Conservation (phyloP, 2,888 invertebrate species). For the Lasioglossum morio region DNA sequence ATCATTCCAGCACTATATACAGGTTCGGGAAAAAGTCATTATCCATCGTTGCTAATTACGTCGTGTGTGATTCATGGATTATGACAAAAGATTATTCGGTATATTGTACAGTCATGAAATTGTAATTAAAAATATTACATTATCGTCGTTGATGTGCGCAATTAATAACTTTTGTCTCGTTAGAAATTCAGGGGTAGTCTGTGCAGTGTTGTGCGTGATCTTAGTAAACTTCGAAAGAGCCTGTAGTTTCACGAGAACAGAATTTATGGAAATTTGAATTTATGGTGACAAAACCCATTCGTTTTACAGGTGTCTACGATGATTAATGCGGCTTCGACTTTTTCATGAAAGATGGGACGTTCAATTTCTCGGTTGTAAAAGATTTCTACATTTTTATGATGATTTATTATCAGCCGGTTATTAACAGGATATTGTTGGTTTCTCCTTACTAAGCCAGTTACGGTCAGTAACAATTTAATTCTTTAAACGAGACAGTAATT, state of each 20-base stretch:
- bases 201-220: background rate
- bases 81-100: background rate
- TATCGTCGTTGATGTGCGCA: too few relatives aligned
- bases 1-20: background rate
- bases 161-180: background rate
- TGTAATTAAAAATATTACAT: background rate
- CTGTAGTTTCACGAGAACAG: background rate
- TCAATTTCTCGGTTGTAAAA: background rate
- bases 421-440: background rate
- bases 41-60: background rate
- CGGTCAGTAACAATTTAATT: too few relatives aligned
- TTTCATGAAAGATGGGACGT: background rate
- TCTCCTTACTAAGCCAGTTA: too few relatives aligned
- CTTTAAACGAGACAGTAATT: too few relatives aligned
- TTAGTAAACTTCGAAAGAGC: background rate
- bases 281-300: background rate
- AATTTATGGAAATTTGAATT: background rate
- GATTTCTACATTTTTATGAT: background rate
- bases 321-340: background rate
- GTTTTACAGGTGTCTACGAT: background rate
- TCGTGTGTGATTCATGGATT: background rate
- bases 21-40: background rate
- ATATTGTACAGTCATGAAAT: background rate
- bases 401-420: background rate
- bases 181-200: background rate